Base-by-base conservation (phyloP, 1,140 invertebrate species). In the Drosophila ficusphila region DNA sequence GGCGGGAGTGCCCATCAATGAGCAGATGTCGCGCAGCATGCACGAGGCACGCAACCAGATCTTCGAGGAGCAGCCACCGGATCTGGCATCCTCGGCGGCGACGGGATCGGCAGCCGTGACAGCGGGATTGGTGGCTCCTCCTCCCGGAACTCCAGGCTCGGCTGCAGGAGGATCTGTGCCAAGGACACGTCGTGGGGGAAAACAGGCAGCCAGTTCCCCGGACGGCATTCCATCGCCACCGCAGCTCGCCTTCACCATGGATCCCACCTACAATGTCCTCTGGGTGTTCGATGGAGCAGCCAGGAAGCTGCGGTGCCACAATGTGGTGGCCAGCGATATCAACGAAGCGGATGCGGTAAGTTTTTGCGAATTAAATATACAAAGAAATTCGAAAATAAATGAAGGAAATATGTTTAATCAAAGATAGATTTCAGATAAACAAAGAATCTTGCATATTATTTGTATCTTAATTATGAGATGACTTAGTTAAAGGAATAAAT, bases 201-300 rank as follows among this genome's bases (percentile, higher is more conserved):
- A 58, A 23, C 31, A 27, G 23, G 25, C 34, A 2, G 18, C 33
- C 2, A 46, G 33, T 2, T 72, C 67, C 4, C 69, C 64, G 16
- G 82, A 90, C 1, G 69, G 78, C 21, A 34, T 42, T 0, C 62
- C 73, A 52, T 33, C 69, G 8, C 76, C 77, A 11, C 75, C 89
- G 5, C 90, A 91, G 39, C 61, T 91, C 7, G 81, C 90, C 29
- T 91, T 91, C 41, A 88, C 90, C 47, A 75, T 99, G 60, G 98
- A 99, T 93, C 97, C 97, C n/a, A 91, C 95, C 11, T 97, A 96
- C 82, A 96, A 97, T 90, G 94, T 97, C 4, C 92, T 97, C 2
- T 97, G 96, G 96, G 96, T 96, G 49, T 97, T 96, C 77, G 95
- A 95, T 91, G 94, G 95, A 0, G 89, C 93, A 8, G 95, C 92